Evolutionary conservation across 2,888 invertebrate species (phyloP).

Genomic region (Eupeodes luniger): DNA sequence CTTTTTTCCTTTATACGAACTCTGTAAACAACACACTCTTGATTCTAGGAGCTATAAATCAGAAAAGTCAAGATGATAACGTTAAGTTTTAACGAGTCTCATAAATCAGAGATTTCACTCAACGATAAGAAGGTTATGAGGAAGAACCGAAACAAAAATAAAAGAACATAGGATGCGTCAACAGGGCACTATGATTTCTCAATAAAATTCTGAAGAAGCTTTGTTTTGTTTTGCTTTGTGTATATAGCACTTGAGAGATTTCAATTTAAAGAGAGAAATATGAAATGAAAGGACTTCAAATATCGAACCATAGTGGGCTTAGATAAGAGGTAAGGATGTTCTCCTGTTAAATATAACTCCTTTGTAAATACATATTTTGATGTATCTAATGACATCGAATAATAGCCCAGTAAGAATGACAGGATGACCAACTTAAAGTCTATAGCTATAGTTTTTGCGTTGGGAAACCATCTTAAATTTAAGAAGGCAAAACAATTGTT

Average conservation of each 20-base stretch:
- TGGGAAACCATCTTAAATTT: too few relatives aligned
- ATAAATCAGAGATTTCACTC: slow-evolving; percentile 70
- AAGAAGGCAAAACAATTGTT: too few relatives aligned
- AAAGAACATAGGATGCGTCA: slow-evolving; percentile 27
- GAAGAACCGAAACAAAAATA: not conserved
- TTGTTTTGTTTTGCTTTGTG: not conserved
- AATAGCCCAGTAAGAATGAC: too few relatives aligned
- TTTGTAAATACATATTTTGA: too few relatives aligned
- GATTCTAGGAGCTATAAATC: slow-evolving; percentile 45
- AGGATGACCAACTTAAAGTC: too few relatives aligned
- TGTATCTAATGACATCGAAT: too few relatives aligned
- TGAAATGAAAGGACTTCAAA: not conserved
- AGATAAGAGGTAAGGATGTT: not conserved
- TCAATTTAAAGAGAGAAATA: not conserved
- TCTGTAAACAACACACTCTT: not conserved
- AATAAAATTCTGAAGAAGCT: slow-evolving; percentile 4
- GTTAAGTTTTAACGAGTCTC: slow-evolving; percentile 66
- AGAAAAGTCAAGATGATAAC: slow-evolving; percentile 55
- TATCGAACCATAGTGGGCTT: not conserved
- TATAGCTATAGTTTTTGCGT: too few relatives aligned
- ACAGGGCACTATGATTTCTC: slow-evolving; percentile 34
- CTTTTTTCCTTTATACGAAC: slow-evolving; percentile 10
- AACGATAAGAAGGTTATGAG: slow-evolving; percentile 37
- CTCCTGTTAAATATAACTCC: not conserved
- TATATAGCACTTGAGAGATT: slow-evolving; percentile 14